phyloP scores from a whole-genome alignment of 2,797 vertebrate genomes.

The Podargus strigoides region DNA sequence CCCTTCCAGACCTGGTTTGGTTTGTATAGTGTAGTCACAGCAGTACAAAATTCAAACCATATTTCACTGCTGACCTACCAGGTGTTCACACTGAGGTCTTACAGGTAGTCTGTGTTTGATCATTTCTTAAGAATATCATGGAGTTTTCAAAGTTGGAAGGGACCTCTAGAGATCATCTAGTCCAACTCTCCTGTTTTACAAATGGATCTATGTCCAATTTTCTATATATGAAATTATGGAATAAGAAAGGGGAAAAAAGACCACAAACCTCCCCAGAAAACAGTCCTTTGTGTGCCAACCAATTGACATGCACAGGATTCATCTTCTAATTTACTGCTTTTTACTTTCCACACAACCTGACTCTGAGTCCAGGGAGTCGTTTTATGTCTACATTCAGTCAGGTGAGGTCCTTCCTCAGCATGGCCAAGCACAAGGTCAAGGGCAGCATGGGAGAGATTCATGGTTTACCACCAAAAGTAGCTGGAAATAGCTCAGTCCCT shows the following conservation, averaged over 20 bases:
- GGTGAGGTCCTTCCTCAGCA: not conserved
- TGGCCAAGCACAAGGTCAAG: too few relatives aligned
- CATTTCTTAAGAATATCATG: not conserved
- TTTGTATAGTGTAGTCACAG: not conserved
- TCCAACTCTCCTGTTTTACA: too few relatives aligned
- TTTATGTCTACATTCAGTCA: not conserved
- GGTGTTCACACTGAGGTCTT: not conserved
- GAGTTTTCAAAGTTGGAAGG: too few relatives aligned
- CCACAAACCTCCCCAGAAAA: not conserved
- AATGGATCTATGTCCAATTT: not conserved
- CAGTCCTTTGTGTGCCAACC: too few relatives aligned
- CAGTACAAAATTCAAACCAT: not conserved
- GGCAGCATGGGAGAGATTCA: rapidly evolving
- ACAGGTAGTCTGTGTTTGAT: not conserved
- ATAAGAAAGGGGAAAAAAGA: not conserved
- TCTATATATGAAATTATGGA: not conserved
- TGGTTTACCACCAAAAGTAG: not conserved
- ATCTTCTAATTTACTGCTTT: not conserved
- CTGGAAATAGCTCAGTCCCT: not conserved
- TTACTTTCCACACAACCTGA: not conserved
- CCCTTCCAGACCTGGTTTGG: not conserved
- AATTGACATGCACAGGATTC: not conserved
- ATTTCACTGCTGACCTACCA: not conserved
- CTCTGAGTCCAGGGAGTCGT: not conserved
- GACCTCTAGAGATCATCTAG: too few relatives aligned